Evolutionary conservation across 2,113 vertebrate genomes (phyloP).

Genomic region (Pungitius pungitius): DNA sequence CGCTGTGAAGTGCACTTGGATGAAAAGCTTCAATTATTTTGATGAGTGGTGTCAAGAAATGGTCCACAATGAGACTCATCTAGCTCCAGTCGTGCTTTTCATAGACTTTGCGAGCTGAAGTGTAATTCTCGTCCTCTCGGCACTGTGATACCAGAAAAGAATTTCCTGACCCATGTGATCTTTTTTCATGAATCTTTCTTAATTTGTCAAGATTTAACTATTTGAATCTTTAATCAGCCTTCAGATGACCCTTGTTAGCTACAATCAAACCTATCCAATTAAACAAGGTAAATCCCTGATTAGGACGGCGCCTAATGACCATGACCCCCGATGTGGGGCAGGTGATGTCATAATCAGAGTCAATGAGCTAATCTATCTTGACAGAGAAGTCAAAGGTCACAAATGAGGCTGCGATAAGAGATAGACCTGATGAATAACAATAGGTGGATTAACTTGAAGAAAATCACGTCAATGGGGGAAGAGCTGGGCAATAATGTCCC

Average conservation of each 20-base stretch:
- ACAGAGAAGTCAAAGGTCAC: constrained; percentile 74
- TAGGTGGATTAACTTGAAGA: constrained; percentile 71
- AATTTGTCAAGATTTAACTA: constrained; percentile 29
- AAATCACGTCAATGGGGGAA: constrained; percentile 45
- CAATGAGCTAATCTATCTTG: constrained; percentile 72
- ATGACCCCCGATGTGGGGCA: constrained; percentile 69
- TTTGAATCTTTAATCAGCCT: constrained; percentile 33
- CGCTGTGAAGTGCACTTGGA: constrained; percentile 49
- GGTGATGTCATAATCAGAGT: constrained; percentile 70
- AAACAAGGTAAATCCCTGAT: constrained; percentile 61
- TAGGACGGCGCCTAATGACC: constrained; percentile 66
- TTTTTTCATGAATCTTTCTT: background rate
- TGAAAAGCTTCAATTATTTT: constrained; percentile 71
- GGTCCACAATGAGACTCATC: constrained; percentile 52
- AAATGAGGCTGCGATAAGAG: constrained; percentile 72
- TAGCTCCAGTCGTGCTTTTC: constrained; percentile 19
- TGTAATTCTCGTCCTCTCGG: constrained; percentile 15
- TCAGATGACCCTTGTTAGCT: constrained; percentile 26
- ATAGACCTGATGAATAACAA: constrained; percentile 77
- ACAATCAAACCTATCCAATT: constrained; percentile 45
- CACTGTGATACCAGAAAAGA: constrained; percentile 22
- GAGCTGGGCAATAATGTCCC: constrained; percentile 54
- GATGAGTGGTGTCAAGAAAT: constrained; percentile 59
- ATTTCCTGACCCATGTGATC: background rate
- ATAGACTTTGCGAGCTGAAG: constrained; percentile 16